Evolutionary conservation across 2,888 invertebrate species (phyloP), one percentile per base, ranked within the genome.

Genomic region (Drosophila siamana): DNA sequence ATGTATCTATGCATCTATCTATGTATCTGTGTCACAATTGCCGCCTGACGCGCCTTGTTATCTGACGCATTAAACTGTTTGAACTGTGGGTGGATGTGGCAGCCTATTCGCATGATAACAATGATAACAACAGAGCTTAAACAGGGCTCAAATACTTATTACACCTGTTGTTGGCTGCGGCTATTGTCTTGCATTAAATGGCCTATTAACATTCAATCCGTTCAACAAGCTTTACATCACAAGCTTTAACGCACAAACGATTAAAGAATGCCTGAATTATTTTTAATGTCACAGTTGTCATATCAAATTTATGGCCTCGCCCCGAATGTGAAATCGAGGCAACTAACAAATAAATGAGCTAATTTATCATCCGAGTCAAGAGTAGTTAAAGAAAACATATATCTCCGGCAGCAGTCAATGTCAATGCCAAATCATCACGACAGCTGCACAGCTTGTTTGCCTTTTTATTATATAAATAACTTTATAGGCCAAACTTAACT

Each of bases 31-130:
- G 66, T n/a, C 48, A 60, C 66, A 66, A 43, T 54, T 55, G 55
- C 56, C 52, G 56, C 78, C 51, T 16, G 75, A 59, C 48, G 56
- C 71, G 63, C 59, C 77, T 68, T 88, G 85, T 88, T 88, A 84
- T 88, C 78, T 70, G 46, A 51, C 61, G 72, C 72, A 75, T 88
- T 84, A 88, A 88, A 73, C 84, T 78, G 85, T 84, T 81, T 84
- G 70, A 72, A 64, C 47, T 65, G 4, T 41, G 62, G 52, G 55
- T 52, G 67, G 44, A 66, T 65, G 60, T 64, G 62, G 55, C 11
- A 68, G 80, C 70, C 80, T 68, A 85, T 76, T 82, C 77, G 78
- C 63, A 41, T 71, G 68, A 72, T 86, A 74, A 77, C 80, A 86
- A 80, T 77, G 63, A 80, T 64, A 82, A 57, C 54, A 82, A 57